Conservation (phyloP, 23 tunicate species). For the Ciona savignyi region DNA sequence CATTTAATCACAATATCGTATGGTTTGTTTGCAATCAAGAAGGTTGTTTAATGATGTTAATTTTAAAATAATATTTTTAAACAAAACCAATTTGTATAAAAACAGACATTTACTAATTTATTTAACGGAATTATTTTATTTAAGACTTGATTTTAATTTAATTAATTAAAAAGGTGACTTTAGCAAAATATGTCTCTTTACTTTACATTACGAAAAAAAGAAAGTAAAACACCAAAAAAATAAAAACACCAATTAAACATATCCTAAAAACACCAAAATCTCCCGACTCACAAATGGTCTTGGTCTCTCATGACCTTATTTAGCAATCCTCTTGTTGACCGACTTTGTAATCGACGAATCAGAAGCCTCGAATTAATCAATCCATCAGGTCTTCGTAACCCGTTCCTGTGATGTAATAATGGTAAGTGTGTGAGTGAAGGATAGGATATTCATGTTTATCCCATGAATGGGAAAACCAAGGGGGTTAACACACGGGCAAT, state of each 20-base stretch:
- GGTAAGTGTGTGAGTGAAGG: neutral
- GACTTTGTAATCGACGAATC: conserved; percentile 62
- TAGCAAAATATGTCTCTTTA: neutral
- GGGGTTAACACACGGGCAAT: too few relatives aligned
- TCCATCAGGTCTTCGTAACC: conserved; percentile 65
- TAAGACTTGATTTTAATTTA: too few relatives aligned
- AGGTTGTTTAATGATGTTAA: neutral
- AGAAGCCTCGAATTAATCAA: conserved; percentile 52
- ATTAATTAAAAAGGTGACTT: too few relatives aligned
- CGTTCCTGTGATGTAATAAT: conserved; percentile 32
- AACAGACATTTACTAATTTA: too few relatives aligned
- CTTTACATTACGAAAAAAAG: neutral
- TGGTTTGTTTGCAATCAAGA: too few relatives aligned
- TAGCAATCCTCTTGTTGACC: conserved; percentile 57
- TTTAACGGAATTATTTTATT: too few relatives aligned
- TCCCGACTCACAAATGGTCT: conserved; percentile 61
- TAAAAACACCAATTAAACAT: neutral
- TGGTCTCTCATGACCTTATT: conserved; percentile 58
- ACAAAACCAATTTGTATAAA: too few relatives aligned
- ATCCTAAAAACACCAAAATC: neutral
- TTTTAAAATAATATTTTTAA: neutral
- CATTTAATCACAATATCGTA: too few relatives aligned
- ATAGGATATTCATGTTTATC: too few relatives aligned
- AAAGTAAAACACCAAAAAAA: neutral
- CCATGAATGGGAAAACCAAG: too few relatives aligned